These are phyloP conservation scores for Pangasianodon hypophthalmus DNA, from an alignment of 2,113 vertebrate genomes.

Conservation along the genomic window DNA sequence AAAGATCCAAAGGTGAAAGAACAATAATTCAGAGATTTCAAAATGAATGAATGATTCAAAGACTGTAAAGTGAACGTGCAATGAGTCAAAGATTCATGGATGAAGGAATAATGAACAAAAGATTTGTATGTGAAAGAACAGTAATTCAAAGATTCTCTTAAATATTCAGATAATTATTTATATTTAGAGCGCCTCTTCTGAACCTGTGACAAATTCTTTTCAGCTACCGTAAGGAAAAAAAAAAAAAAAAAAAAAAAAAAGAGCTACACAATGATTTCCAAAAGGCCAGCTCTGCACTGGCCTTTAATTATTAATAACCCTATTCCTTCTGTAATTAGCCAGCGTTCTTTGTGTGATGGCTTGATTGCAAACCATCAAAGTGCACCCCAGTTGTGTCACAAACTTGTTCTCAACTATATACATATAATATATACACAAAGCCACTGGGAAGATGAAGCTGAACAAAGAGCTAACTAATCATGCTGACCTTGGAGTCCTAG, in stretches of 20 bases:
- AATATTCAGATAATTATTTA: neutral
- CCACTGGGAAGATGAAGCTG: slow-evolving; percentile 16
- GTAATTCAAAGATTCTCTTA: neutral
- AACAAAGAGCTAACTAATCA: slow-evolving; percentile 23
- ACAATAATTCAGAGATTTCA: neutral
- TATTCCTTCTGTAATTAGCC: slow-evolving; percentile 45
- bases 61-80: neutral
- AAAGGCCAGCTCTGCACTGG: slow-evolving; percentile 13
- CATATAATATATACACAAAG: neutral
- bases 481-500: slow-evolving; percentile 30
- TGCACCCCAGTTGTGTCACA: neutral
- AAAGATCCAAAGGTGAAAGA: neutral
- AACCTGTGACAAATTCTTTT: slow-evolving; percentile 26
- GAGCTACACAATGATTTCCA: slow-evolving; percentile 21
- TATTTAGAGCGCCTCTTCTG: slow-evolving; percentile 10
- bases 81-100: neutral
- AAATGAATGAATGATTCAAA: neutral
- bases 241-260: neutral
- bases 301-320: slow-evolving; percentile 54
- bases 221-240: neutral
- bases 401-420: neutral
- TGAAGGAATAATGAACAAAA: neutral
- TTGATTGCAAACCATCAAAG: neutral
- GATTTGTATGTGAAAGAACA: neutral
- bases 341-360: slow-evolving; percentile 22